phyloP scores from a whole-genome alignment of 1,140 invertebrate species.

The Drosophila repleta region DNA sequence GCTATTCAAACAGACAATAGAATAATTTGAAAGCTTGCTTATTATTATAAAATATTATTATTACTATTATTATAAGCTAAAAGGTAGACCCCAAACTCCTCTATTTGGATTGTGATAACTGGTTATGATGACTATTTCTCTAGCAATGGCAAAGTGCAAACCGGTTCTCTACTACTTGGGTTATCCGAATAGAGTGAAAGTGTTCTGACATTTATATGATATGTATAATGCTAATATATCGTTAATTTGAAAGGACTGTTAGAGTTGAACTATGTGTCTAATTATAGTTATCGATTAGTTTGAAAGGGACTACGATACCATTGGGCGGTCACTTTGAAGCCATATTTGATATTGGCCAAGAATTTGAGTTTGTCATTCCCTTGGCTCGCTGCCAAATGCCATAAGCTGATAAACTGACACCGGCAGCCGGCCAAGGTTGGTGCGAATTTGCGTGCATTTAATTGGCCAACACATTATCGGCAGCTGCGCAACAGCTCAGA shows the following conservation, averaged over 20 bases:
- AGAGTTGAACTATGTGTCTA: not conserved
- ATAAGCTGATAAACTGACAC: slow-evolving; percentile 3
- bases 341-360: not conserved
- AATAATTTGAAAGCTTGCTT: not conserved
- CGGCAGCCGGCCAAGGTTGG: slow-evolving; percentile 57
- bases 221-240: too few species aligned
- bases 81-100: not conserved
- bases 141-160: not conserved
- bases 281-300: not conserved
- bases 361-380: not conserved
- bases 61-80: not conserved
- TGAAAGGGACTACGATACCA: not conserved
- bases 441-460: slow-evolving; percentile 71
- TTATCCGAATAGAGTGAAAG: too few species aligned
- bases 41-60: not conserved
- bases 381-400: not conserved
- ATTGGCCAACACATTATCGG: slow-evolving; percentile 67
- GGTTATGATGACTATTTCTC: not conserved
- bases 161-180: not conserved
- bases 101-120: not conserved
- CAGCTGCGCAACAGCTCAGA: slow-evolving; percentile 39
- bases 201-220: too few species aligned
- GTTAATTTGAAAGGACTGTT: not conserved
- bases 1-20: not conserved
- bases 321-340: not conserved